Conservation (phyloP, 2,888 invertebrate species). For the Xestia sexstrigata region DNA sequence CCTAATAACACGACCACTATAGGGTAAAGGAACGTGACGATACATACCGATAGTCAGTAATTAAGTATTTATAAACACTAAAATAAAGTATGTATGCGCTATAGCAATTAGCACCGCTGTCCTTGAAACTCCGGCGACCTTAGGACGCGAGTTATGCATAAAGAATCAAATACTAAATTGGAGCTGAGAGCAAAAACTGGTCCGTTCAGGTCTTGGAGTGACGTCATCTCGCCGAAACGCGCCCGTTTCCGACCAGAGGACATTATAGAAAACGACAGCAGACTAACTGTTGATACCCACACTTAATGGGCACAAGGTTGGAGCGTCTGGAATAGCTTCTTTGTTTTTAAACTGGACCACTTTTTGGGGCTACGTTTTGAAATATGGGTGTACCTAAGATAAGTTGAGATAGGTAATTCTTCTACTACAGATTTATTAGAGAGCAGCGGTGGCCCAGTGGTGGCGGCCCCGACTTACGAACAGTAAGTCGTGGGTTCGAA, state of each 20-base stretch:
- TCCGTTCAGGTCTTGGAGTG: conserved; percentile 77
- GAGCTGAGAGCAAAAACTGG: conserved; percentile 85
- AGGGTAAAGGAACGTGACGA: conserved; percentile 58
- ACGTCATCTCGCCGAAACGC: conserved; percentile 83
- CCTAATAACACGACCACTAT: conserved; percentile 4
- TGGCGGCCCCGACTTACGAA: too few species aligned
- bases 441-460: too few species aligned
- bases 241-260: conserved; percentile 80
- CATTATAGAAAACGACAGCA: conserved; percentile 78
- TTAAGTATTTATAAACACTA: conserved; percentile 43
- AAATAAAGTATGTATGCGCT: conserved; percentile 56
- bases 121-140: conserved; percentile 88
- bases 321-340: conserved; percentile 67
- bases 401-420: background rate
- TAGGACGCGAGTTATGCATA: conserved; percentile 88
- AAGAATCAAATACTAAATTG: conserved; percentile 89
- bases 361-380: conserved; percentile 20
- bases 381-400: too few species aligned
- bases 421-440: background rate
- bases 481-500: too few species aligned
- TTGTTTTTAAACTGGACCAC: conserved; percentile 53
- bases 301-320: conserved; percentile 73
- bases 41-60: conserved; percentile 56
- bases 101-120: conserved; percentile 80
- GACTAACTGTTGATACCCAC: conserved; percentile 76